Evolutionary conservation across 2,113 vertebrate species (phyloP), one percentile per base, ranked within the genome.

Genomic region (Cyprinodon variegatus): DNA sequence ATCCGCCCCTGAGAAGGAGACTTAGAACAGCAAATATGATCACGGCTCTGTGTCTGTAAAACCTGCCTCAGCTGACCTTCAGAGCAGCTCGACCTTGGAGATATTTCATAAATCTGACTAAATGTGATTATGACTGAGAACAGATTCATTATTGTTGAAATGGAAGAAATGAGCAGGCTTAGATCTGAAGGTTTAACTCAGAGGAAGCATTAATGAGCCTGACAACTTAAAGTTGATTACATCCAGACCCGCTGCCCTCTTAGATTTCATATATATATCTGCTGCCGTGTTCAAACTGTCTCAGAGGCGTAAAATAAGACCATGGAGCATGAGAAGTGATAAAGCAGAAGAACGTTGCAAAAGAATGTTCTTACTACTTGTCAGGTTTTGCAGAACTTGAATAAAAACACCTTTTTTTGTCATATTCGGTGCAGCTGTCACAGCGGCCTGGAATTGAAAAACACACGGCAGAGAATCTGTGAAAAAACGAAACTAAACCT

Each of bases 11-110:
- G 29, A 29, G 29, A 29, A 29, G 29, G 29, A 29, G 29, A 29
- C 29, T 29, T 29, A 29, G 29, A 29, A 37, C 62, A 20, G 17
- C 40, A 75, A 14, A 76, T 71, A 66, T 72, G 62, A 72, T 72
- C 62, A 57, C 46, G 68, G 68, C 17, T 20, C 64, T 61, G 65
- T 29, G 68, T 80, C 84, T 78, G 74, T 88, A 84, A 91, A 88
- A 77, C 14, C 46, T 2, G 61, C 62, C 76, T 71, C 72, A 69
- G 37, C 66, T 68, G 80, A 85, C 87, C 84, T 89, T 86, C 81
- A 85, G 69, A 73, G 73, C 60, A 68, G 73, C 74, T 64, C 41
- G 72, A n/a, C 59, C 61, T 36, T 39, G 2, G 0, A 70, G 40
- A 61, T 61, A 48, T 72, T 89, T 70, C 60, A 82, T 82, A 70